Evolutionary conservation across 2,113 vertebrate genomes (phyloP).

Genomic region (Gnathonemus longibarbis): DNA sequence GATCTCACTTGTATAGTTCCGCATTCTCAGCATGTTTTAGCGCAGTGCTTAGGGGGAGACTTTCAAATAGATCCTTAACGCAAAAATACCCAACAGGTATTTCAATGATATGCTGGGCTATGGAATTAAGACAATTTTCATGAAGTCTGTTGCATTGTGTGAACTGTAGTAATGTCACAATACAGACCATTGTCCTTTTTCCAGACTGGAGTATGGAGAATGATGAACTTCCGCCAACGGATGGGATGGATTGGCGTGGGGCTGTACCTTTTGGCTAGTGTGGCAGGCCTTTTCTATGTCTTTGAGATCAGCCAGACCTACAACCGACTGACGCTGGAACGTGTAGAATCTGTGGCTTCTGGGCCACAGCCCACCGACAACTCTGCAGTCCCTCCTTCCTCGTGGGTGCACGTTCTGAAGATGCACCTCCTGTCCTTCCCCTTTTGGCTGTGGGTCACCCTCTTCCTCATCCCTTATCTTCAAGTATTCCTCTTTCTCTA

Average conservation of each 20-base stretch:
- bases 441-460: conserved; percentile 80
- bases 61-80: not conserved
- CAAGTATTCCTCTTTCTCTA: conserved; percentile 96
- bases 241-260: conserved; percentile 93
- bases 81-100: not conserved
- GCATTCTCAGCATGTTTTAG: not conserved
- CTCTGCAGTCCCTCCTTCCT: not conserved
- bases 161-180: not conserved
- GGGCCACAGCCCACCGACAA: conserved; percentile 55
- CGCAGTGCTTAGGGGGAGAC: not conserved
- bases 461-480: conserved; percentile 88
- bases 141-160: not conserved
- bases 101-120: not conserved
- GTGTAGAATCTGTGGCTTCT: conserved; percentile 65
- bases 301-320: conserved; percentile 91
- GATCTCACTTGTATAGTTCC: not conserved
- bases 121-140: not conserved
- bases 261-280: conserved; percentile 78
- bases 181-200: not conserved
- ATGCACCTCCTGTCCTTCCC: conserved; percentile 75
- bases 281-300: conserved; percentile 77
- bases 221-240: conserved; percentile 99
- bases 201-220: conserved; percentile 85
- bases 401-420: conserved; percentile 57
- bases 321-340: conserved; percentile 78